These are phyloP conservation scores for Ivindomyrus marchei DNA, from an alignment of 2,113 vertebrate genomes.

Conservation along the genomic window DNA sequence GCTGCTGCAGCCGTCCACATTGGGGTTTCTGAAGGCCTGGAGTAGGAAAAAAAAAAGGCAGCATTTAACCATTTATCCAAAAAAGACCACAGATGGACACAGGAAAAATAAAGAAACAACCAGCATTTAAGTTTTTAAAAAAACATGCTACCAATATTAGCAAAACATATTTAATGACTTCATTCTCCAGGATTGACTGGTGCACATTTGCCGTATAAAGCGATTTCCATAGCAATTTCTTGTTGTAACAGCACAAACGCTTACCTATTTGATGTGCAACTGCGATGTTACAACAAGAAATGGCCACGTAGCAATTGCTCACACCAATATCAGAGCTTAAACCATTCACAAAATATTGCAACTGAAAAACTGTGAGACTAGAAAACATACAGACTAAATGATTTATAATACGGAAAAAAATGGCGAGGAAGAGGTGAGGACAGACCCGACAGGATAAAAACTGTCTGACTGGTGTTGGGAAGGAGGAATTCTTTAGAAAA, in stretches of 20 bases:
- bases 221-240: neutral
- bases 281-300: neutral
- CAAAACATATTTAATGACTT: neutral
- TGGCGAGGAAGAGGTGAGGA: neutral
- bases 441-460: neutral
- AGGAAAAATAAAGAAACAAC: neutral
- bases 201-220: neutral
- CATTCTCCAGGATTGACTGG: neutral
- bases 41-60: neutral
- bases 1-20: slow-evolving; percentile 2
- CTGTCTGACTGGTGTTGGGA: neutral
- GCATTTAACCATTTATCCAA: neutral
- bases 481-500: neutral
- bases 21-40: slow-evolving; percentile 37
- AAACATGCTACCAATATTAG: neutral
- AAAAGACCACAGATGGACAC: neutral
- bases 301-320: neutral
- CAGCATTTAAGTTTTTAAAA: neutral
- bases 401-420: neutral
- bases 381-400: neutral
- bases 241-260: neutral
- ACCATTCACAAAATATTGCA: neutral
- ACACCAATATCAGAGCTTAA: neutral
- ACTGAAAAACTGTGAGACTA: neutral
- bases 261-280: neutral